Evolutionary conservation across 2,113 vertebrate genomes (phyloP).

Genomic region (Willisornis vidua): DNA sequence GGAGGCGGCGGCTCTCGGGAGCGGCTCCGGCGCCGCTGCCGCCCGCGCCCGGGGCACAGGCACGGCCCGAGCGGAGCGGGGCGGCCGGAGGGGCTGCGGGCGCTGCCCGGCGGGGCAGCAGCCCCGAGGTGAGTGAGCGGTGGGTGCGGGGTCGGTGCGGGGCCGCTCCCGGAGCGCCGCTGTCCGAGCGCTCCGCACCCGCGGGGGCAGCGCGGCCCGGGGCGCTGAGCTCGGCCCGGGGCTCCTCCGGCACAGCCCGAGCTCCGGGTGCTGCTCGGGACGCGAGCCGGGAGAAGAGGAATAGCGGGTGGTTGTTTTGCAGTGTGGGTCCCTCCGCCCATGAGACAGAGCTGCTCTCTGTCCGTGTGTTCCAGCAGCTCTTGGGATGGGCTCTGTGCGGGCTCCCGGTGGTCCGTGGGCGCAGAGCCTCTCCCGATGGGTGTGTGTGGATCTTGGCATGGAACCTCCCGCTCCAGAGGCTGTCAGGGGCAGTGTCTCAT

Average conservation of each 20-base stretch:
- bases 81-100: too few species aligned
- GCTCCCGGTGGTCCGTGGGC: neutral
- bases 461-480: rapidly evolving
- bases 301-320: neutral
- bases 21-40: neutral
- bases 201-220: neutral
- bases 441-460: neutral
- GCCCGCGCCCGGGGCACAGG: neutral
- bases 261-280: neutral
- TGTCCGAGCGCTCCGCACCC: too few species aligned
- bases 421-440: neutral
- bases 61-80: too few species aligned
- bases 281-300: neutral
- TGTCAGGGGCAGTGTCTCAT: rapidly evolving
- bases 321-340: neutral
- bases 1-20: neutral
- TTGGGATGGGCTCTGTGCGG: neutral
- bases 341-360: rapidly evolving
- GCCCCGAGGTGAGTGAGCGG: neutral
- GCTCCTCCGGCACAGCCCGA: neutral
- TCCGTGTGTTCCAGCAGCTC: rapidly evolving
- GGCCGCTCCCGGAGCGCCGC: neutral
- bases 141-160: neutral
- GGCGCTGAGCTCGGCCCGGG: neutral
- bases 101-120: too few species aligned